These are phyloP conservation scores for Catostomus latipinnis DNA, from an alignment of 2,797 vertebrate species.

Conservation along the genomic window DNA sequence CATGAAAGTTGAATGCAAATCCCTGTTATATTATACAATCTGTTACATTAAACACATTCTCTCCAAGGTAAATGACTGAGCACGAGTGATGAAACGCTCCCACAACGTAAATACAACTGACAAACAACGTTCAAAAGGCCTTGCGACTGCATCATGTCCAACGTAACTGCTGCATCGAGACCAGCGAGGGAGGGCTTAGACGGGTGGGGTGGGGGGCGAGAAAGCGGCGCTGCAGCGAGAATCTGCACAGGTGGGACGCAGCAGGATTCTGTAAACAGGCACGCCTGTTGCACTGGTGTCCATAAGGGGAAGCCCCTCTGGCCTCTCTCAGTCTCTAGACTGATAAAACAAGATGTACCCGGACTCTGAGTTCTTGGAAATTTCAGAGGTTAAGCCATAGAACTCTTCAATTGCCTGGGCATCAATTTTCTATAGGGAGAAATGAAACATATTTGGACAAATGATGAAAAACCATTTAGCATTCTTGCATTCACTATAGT, in stretches of 20 bases:
- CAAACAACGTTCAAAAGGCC: constrained; percentile 63
- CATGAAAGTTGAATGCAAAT: constrained; percentile 65
- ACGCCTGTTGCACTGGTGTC: constrained; percentile 58
- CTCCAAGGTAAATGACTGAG: constrained; percentile 52
- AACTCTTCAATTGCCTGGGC: constrained; percentile 95
- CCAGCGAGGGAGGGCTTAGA: constrained; percentile 40
- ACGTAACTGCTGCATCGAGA: constrained; percentile 40
- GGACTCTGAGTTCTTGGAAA: constrained; percentile 93
- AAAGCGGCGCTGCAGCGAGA: constrained; percentile 64
- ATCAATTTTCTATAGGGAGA: constrained; percentile 85
- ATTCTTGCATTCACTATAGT: background rate
- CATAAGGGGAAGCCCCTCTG: constrained; percentile 54
- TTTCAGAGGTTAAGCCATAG: constrained; percentile 91
- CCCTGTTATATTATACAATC: constrained; percentile 71
- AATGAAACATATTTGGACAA: background rate
- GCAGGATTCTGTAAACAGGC: constrained; percentile 69
- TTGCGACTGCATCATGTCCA: constrained; percentile 48
- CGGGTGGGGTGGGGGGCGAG: constrained; percentile 38
- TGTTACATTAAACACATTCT: constrained; percentile 58
- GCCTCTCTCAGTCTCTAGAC: constrained; percentile 85
- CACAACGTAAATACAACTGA: constrained; percentile 72
- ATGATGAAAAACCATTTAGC: background rate
- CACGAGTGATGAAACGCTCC: constrained; percentile 68
- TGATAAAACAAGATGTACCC: constrained; percentile 95
- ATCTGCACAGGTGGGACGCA: constrained; percentile 68